Evolutionary conservation across 2,888 invertebrate species (phyloP), one percentile per base, ranked within the genome.

Genomic region (Salpingus planirostris): DNA sequence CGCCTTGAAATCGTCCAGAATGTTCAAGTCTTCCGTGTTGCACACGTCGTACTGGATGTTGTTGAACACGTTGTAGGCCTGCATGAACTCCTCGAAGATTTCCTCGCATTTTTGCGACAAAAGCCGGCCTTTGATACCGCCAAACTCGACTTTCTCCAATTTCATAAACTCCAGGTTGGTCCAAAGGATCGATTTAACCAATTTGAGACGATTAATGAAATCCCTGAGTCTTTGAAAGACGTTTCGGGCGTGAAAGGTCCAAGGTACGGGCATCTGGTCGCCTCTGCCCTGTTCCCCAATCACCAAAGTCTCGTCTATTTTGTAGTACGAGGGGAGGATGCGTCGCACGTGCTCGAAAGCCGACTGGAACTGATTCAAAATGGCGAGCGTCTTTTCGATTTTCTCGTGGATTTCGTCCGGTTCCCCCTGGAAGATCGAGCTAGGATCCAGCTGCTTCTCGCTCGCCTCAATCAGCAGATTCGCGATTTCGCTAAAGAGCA

Each of bases 341-440:
- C 48, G 50, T 12, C 71, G 62, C 15, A 71, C 71, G 31, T 68
- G 64, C 24, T 69, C 64, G 41, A 74, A 74, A 0, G 64, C 54
- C 8, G 42, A 40, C 36, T 53, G 39, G 36, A 62, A 62, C 8
- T 49, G 38, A 11, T 58, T 45, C 24, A 64, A 36, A 2, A 60
- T 39, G 5, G 45, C 40, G 10, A 65, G 40, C 11, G 54, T 53
- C 14, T 42, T 44, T 1, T 43, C 33, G 3, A 64, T 44, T 42
- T 59, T 63, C 5, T 47, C 41, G 25, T 51, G 38, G 27, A 59
- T 53, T 35, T 65, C 64, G 18, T 65, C 65, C 0, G 60, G 69
- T 42, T 92, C 92, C 0, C 85, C 86, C 68, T 89, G 87, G 61
- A 93, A 91, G 43, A 93, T 73, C 1, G 83, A 76, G 10, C 71